Evolutionary conservation across 2,113 vertebrate genomes (phyloP), one percentile per base, ranked within the genome.

Genomic region (Paraplagusia blochii): DNA sequence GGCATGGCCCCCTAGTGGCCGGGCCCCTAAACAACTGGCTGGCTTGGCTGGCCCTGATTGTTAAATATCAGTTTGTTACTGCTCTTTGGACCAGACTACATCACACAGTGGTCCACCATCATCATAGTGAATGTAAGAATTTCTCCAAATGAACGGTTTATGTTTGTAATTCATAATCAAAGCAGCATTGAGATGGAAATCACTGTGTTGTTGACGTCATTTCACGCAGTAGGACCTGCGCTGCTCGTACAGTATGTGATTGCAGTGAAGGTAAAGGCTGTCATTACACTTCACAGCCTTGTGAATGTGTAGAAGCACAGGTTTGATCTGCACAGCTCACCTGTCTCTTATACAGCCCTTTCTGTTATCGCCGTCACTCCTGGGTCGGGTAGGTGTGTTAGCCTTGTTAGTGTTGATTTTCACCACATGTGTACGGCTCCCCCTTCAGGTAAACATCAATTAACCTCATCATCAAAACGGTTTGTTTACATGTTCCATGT

Each of bases 341-440:
- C 36, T 38, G 36, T 10, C 9, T 38, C 12, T 4, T 38, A 2
- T 38, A n/a, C 7, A 63, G 56, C 66, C 14, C 66, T 1, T 76
- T 79, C 70, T 74, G 72, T 63, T 39, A 16, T 46, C 57, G 63
- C 6, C 66, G 66, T 7, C 72, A 77, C 62, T 79, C 62, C 62
- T 81, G 76, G 66, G 60, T 87, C 73, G 64, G 72, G 74, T 83
- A 75, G 12, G 63, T 79, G 46, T 40, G 17, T 14, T 5, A 48
- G 17, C 49, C 49, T 47, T 57, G 36, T 40, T 44, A 15, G 18
- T 29, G n/a, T 17, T 46, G 3, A 1, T 8, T 7, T 9, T 55
- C 11, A 17, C 16, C 16, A 29, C 38, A 11, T 53, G 17, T 35
- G 14, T 2, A 2, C 46, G 9, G 11, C 35, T 56, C 18, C 33